Evolutionary conservation across 1,140 invertebrate genomes (phyloP).

Genomic region (Thalassaphorura encarpata): DNA sequence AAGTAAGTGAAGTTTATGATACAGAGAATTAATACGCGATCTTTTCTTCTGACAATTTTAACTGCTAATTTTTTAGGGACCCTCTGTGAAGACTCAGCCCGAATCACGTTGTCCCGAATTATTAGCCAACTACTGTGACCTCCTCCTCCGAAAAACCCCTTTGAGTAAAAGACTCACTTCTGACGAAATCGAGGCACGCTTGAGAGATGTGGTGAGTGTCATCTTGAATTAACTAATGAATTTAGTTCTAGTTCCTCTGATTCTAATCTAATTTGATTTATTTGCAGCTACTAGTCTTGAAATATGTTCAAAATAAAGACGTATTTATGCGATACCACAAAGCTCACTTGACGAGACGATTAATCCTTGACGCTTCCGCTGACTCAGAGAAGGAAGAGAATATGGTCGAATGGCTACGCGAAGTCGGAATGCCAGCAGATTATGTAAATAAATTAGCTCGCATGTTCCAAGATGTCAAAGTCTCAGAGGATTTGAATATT

Average conservation of each 20-base stretch:
- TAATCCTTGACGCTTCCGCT: constrained; percentile 91
- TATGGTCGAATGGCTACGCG: constrained; percentile 81
- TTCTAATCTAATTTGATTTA: constrained; percentile 12
- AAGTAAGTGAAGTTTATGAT: too few relatives aligned
- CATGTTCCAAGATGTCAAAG: constrained; percentile 98
- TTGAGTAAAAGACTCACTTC: constrained; percentile 87
- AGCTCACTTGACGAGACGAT: constrained; percentile 87
- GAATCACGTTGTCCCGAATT: constrained; percentile 98
- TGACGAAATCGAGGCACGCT: constrained; percentile 90
- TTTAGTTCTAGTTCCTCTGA: constrained; percentile 21
- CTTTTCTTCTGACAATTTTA: too few relatives aligned
- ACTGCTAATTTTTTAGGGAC: constrained; percentile 34
- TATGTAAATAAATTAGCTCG: constrained; percentile 94
- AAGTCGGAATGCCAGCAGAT: constrained; percentile 87
- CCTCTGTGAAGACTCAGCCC: constrained; percentile 48
- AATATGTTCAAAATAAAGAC: constrained; percentile 99
- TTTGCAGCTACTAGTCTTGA: constrained; percentile 76
- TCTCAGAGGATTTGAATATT: constrained; percentile 95
- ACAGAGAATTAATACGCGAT: too few relatives aligned
- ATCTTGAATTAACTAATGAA: constrained; percentile 8
- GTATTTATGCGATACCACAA: constrained; percentile 99
- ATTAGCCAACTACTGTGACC: constrained; percentile 99
- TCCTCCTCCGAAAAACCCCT: constrained; percentile 91
- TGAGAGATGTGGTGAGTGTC: constrained; percentile 72
- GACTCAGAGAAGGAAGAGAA: constrained; percentile 99